Evolutionary conservation across 2,888 invertebrate species (phyloP), one percentile per base, ranked within the genome.

Genomic region (Sussaba pulchella): DNA sequence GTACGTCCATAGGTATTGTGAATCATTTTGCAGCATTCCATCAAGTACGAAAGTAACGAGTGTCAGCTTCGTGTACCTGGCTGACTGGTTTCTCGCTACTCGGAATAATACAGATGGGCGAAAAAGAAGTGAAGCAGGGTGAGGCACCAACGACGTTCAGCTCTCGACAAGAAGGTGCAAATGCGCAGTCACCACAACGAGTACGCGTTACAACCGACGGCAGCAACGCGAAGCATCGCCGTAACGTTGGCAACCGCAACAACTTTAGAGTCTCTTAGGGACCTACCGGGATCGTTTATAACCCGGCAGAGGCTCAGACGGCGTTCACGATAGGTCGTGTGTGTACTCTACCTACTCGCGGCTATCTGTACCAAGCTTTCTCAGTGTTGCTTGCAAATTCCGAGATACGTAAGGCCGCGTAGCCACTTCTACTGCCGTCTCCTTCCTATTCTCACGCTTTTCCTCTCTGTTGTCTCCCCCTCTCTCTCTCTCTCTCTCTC

Each of bases 201-300:
- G 31, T n/a, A 54, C 54, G 24, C 41, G 52, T 21, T 43, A 31
- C 39, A 17, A 26, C 63, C 31, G 54, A 31, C 9, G 31, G 59
- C 31, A 31, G n/a, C 43, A 36, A 64, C 74, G 63, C 31, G 24
- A 63, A 78, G 41, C 78, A 71, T 80, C 64, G 77, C 74, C 67
- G 78, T 76, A 78, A 78, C 73, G 73, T 69, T 26, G 73, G 69
- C 31, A 70, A 69, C 80, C 78, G 78, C 81, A 72, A 71, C 69
- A 81, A 78, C 72, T 78, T 82, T 76, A 81, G 78, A 74, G 81
- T 81, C 81, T 75, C 83, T 78, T 70, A 78, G 81, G 81, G 78
- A 78, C 64, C 43, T 39, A 50, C 70, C 64, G 66, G 54, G 78
- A 83, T 83, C 81, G 81, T 83, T 83, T 81, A 83, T 83, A 79